phyloP scores from a whole-genome alignment of 1,140 invertebrate genomes.

The Oncopeltus fasciatus region DNA sequence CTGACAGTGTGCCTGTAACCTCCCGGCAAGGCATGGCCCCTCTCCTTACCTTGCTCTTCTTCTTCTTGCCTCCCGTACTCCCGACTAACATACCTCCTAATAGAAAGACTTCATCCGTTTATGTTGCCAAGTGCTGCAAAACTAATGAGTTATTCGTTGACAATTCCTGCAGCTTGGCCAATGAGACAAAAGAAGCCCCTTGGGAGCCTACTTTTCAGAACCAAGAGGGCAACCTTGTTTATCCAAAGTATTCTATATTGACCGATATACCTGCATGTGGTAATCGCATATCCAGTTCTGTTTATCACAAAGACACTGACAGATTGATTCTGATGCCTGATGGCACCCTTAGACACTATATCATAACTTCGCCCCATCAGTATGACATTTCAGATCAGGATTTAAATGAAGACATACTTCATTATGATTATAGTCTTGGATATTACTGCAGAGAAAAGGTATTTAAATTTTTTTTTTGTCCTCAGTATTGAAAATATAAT shows the following conservation, averaged over 20 bases:
- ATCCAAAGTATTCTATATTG: slow-evolving; percentile 32
- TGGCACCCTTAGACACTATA: slow-evolving; percentile 54
- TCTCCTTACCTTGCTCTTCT: neutral
- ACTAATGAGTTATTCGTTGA: slow-evolving; percentile 52
- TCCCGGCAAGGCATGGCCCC: neutral
- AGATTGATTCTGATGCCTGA: slow-evolving; percentile 46
- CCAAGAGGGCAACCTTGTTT: neutral
- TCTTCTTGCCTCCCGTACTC: neutral
- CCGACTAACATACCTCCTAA: neutral
- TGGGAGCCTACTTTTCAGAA: slow-evolving; percentile 47
- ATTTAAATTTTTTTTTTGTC: slow-evolving; percentile 14
- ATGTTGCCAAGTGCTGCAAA: slow-evolving; percentile 63
- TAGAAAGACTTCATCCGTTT: neutral
- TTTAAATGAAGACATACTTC: slow-evolving; percentile 31
- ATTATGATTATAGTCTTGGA: slow-evolving; percentile 52
- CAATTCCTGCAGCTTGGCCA: slow-evolving; percentile 40
- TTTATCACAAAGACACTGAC: slow-evolving; percentile 48
- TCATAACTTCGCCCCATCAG: slow-evolving; percentile 30
- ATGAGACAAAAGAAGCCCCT: slow-evolving; percentile 37
- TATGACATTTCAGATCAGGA: slow-evolving; percentile 30
- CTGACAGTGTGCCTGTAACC: neutral
- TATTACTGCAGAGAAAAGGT: slow-evolving; percentile 69
- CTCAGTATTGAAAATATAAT: neutral
- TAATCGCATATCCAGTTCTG: slow-evolving; percentile 48
- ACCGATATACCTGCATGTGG: slow-evolving; percentile 55